Evolutionary conservation across 2,797 vertebrate species (phyloP), one percentile per base, ranked within the genome.

Genomic region (Syngnathus rostellatus): DNA sequence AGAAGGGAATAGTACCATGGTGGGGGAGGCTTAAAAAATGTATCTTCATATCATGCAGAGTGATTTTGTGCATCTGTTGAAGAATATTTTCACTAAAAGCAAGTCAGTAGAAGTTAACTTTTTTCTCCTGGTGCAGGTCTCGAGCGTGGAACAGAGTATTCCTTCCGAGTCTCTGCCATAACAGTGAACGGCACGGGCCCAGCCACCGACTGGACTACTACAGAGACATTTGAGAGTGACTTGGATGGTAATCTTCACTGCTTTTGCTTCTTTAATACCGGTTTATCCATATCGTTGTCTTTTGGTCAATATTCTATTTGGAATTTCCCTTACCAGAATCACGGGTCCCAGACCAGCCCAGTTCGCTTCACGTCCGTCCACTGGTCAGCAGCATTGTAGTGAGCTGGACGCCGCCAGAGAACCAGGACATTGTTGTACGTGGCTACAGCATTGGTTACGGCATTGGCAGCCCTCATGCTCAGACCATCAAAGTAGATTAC

Each of bases 381-480:
- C 90, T 99, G 43, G 92, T 98, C 69, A 98, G 93, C 77, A 97
- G 95, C 70, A 99, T 99, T 0, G 97, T 99, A 50, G 97, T 99
- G 31, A 99, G 97, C 87, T 99, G 97, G 97, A 99, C 97, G 0
- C 97, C 97, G 0, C 97, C 97, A 0, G 96, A 98, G 85, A 98
- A 98, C 88, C 96, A 98, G 90, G 94, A 99, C 84, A 94, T 97
- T 0, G 94, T 99, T 80, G 96, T 99, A 67, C 90, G 97, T n/a
- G 97, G 97, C 19, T 99, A 99, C 43, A 91, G 88, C 14, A 99
- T 99, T 21, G 93, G 93, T 50, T 99, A 99, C 0, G 97, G 97
- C 68, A 91, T 99, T 5, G 97, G 97, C 70, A 99, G 95, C 58
- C 97, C 97, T 14, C 96, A 99, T 0, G 93, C 97, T 1, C 94